Conservation (phyloP, 2,797 vertebrate species). For the Falco columbarius region DNA sequence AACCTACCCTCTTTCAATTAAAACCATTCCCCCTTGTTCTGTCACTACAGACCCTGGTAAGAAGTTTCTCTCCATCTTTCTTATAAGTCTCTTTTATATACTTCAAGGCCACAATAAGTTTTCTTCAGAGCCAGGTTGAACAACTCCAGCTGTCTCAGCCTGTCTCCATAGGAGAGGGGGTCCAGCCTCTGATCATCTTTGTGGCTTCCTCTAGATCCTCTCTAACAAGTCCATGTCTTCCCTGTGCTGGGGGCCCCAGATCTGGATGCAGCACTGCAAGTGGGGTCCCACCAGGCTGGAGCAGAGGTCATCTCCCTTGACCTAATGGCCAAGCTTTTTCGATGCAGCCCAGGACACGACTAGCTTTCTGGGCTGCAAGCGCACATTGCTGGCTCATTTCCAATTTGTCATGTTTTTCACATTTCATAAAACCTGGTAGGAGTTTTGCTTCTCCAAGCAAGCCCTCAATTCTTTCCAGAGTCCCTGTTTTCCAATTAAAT, state of each 20-base stretch:
- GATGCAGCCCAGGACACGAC: accelerated
- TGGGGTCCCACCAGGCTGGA: accelerated
- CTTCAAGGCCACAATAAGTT: neutral
- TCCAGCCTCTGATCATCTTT: too few species aligned
- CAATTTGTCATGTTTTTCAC: neutral
- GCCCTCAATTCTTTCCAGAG: neutral
- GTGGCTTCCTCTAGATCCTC: too few species aligned
- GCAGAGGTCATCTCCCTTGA: accelerated
- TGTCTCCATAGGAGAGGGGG: too few species aligned
- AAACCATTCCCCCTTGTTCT: neutral
- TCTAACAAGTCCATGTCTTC: too few species aligned
- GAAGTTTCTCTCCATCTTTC: neutral
- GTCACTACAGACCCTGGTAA: neutral
- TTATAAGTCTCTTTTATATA: neutral
- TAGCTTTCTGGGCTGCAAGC: neutral
- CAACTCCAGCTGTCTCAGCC: too few species aligned
- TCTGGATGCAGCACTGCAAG: accelerated
- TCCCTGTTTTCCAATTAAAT: neutral
- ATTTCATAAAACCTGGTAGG: neutral
- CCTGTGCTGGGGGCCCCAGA: too few species aligned
- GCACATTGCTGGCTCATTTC: accelerated
- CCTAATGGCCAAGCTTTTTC: accelerated
- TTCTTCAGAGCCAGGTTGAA: accelerated
- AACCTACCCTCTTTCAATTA: neutral
- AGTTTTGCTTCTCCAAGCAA: neutral